These are phyloP conservation scores for Hippocampus abdominalis DNA, from an alignment of 2,113 vertebrate species.

Conservation along the genomic window DNA sequence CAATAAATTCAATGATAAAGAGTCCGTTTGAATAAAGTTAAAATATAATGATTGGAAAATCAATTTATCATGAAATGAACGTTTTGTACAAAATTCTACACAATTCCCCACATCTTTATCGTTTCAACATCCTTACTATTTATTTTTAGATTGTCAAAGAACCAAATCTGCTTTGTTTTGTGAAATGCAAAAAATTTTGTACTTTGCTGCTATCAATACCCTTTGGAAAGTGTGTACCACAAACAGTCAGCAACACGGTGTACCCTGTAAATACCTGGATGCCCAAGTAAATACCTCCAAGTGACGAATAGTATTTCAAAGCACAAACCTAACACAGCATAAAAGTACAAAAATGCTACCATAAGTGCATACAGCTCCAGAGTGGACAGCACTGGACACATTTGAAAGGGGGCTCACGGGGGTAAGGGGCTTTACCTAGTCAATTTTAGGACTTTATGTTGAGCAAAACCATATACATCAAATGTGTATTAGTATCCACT, in stretches of 20 bases:
- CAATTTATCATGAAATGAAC: not conserved
- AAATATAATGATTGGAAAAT: not conserved
- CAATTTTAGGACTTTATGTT: constrained; percentile 32
- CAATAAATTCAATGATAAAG: not conserved
- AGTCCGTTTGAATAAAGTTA: too few species aligned
- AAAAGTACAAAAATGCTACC: constrained; percentile 67
- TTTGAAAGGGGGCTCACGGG: not conserved
- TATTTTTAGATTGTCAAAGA: not conserved
- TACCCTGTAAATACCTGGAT: constrained; percentile 32
- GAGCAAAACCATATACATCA: constrained; percentile 45
- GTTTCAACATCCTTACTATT: constrained; percentile 1
- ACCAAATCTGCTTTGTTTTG: constrained; percentile 5
- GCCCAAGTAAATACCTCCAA: constrained; percentile 10
- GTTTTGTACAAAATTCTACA: not conserved
- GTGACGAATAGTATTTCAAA: constrained; percentile 31
- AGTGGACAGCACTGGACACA: constrained; percentile 48
- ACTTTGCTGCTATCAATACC: not conserved
- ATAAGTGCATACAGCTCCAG: constrained; percentile 45
- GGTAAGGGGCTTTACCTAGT: constrained; percentile 30
- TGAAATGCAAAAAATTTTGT: too few species aligned
- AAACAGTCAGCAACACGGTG: constrained; percentile 26
- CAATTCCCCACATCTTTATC: not conserved
- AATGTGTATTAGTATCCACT: constrained; percentile 45
- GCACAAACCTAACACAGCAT: constrained; percentile 30
- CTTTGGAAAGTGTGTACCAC: constrained; percentile 11